These are phyloP conservation scores for Salpingus planirostris DNA, from an alignment of 2,888 invertebrate species.

Conservation along the genomic window DNA sequence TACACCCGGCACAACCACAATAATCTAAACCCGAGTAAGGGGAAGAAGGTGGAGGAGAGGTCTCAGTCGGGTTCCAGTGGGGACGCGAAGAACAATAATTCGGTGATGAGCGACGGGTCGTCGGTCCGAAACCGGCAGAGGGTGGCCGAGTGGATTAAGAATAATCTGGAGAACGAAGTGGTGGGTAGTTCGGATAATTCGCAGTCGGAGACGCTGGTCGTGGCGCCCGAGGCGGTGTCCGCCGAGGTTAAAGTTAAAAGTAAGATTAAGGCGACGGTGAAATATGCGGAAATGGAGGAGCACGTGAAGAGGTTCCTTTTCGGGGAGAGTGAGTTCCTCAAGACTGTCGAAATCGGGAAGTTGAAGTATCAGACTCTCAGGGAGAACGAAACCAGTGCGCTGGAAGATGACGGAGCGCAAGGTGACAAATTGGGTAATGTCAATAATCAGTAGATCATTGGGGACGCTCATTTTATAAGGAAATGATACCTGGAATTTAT, in stretches of 20 bases:
- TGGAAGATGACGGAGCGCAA: conserved; percentile 2
- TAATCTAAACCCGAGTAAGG: conserved; percentile 11
- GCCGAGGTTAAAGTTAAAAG: conserved; percentile 34
- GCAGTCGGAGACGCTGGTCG: conserved; percentile 25
- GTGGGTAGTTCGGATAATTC: conserved; percentile 39
- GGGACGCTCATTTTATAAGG: too few species aligned
- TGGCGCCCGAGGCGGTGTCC: conserved; percentile 36
- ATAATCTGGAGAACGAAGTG: conserved; percentile 49
- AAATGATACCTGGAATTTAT: conserved; percentile 12
- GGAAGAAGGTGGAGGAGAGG: conserved; percentile 12
- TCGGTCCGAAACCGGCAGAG: conserved; percentile 31
- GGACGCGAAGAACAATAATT: conserved; percentile 18
- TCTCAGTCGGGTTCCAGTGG: conserved; percentile 22
- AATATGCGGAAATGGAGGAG: conserved; percentile 64
- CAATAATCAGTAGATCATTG: too few species aligned
- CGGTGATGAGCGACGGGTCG: conserved; percentile 23
- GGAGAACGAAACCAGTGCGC: conserved; percentile 9
- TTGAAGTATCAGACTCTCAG: conserved; percentile 29
- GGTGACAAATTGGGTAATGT: too few species aligned
- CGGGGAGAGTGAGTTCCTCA: conserved; percentile 36
- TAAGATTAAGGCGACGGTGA: conserved; percentile 20
- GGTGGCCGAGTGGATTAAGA: conserved; percentile 70
- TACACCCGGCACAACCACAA: conserved; percentile 49
- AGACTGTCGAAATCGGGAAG: conserved; percentile 34
- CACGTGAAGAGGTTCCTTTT: conserved; percentile 67